A percentile compares a stretch with the other conserved stretches of the same genome.
Evolutionary conservation across 2,113 vertebrate species (phyloP).

Genomic region (Urocitellus parryii): DNA sequence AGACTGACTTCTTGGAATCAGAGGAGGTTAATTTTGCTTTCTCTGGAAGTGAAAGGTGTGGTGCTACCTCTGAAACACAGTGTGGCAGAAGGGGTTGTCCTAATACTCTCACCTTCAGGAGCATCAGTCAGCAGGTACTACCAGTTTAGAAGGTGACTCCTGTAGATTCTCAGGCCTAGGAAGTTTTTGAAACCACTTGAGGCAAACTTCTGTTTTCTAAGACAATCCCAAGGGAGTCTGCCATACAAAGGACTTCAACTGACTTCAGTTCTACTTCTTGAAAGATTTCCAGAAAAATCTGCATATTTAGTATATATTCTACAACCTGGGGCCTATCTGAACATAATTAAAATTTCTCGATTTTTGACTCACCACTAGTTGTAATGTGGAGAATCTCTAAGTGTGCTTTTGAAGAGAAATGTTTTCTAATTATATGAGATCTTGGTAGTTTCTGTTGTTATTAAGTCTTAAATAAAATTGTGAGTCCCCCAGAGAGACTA

Average conservation of each 20-base stretch:
- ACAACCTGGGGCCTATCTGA: not conserved
- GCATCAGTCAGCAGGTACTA: not conserved
- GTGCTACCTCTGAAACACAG: not conserved
- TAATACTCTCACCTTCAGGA: not conserved
- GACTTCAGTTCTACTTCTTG: not conserved
- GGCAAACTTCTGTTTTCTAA: not conserved
- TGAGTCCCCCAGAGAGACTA: not conserved
- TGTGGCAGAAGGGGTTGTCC: not conserved
- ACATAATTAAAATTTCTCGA: slow-evolving; percentile 18
- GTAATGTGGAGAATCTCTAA: slow-evolving; percentile 11
- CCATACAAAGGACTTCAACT: not conserved
- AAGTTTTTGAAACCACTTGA: not conserved
- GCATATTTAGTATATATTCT: not conserved
- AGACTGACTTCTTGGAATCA: not conserved
- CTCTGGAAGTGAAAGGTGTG: not conserved
- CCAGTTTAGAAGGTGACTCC: too few relatives aligned
- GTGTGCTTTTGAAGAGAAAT: not conserved
- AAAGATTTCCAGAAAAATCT: slow-evolving; percentile 27
- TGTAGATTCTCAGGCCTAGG: not conserved
- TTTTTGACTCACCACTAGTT: slow-evolving; percentile 2
- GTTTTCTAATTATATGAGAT: slow-evolving; percentile 11
- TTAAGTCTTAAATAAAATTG: not conserved
- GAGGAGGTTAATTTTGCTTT: not conserved
- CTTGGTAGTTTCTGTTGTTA: not conserved
- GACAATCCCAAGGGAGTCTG: not conserved